Evolutionary conservation across 92 coral and sea anemone species (phyloP), one percentile per base, ranked within the genome.

Genomic region (Desmophyllum pertusum): DNA sequence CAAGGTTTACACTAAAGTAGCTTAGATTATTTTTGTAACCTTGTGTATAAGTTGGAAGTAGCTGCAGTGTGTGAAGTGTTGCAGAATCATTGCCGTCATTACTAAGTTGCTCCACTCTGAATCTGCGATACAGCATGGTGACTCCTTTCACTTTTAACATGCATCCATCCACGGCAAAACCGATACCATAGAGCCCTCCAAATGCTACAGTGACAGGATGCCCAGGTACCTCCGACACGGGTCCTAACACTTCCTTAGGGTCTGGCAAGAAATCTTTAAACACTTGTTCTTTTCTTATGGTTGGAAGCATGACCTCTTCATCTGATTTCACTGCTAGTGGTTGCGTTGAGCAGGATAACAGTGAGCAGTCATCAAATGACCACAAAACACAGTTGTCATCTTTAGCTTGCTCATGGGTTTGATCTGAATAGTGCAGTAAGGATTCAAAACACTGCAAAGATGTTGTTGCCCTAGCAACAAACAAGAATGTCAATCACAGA

Each of bases 101-200:
- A 38, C 88, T 83, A 38, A 94, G 84, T 27, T 85, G 84, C 59
- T 94, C 98, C 52, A 83, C 94, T 51, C 85, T 89, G 79, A 97
- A 97, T 75, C 94, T 86, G 18, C 97, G 92, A 81, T 97, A 97
- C 89, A 97, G 81, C 97, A 97, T 91, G 7, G 97, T 97, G 30
- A 97, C 75, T 42, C 93, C 90, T 25, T 78, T 80, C 31, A 97
- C 93, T 50, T 82, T 61, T 10, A 52, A 82, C 51, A 79, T 72
- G 45, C 79, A 63, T n/a, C 88, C 87, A n/a, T 83, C 90, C 75
- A 94, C 89, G 78, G 91, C 90, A 73, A 94, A 78, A 19, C 95
- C 98, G 82, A 94, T 36, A 27, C 93, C 93, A 82, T 89, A 92
- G 17, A 93, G 85, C 1, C 95, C 94, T 21, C 94, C 93, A 68